Conservation (phyloP, 2,113 vertebrate genomes). For the Edolisoma coerulescens region DNA sequence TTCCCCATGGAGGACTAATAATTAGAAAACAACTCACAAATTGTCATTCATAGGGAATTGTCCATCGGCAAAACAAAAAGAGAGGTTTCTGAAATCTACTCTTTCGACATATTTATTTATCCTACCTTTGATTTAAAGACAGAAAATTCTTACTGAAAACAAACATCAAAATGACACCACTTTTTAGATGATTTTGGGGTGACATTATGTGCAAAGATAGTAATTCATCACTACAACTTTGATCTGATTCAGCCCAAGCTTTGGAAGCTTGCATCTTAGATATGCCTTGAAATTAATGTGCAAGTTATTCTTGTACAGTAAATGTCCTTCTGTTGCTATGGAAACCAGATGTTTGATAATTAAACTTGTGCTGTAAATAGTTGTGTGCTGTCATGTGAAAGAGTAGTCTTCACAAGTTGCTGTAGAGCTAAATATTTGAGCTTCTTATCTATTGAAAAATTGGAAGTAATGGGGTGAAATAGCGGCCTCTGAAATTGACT, state of each 20-base stretch:
- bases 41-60: not conserved
- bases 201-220: not conserved
- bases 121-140: not conserved
- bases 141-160: not conserved
- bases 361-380: not conserved
- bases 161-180: not conserved
- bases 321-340: conserved; percentile 8
- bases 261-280: not conserved
- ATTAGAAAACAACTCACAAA: not conserved
- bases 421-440: not conserved
- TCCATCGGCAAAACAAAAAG: not conserved
- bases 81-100: not conserved
- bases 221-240: not conserved
- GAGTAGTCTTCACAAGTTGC: not conserved
- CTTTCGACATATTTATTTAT: not conserved
- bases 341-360: conserved; percentile 54
- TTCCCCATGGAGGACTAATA: not conserved
- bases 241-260: not conserved
- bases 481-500: not conserved
- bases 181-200: not conserved
- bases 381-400: not conserved
- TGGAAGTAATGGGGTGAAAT: not conserved
- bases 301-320: conserved; percentile 20
- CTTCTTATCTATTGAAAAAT: not conserved
- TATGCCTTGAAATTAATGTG: not conserved